Percentiles rank a stretch among this genome's conserved stretches.
These are phyloP conservation scores for Heteromurus nitidus DNA, from an alignment of 2,888 invertebrate genomes.

Conservation along the genomic window DNA sequence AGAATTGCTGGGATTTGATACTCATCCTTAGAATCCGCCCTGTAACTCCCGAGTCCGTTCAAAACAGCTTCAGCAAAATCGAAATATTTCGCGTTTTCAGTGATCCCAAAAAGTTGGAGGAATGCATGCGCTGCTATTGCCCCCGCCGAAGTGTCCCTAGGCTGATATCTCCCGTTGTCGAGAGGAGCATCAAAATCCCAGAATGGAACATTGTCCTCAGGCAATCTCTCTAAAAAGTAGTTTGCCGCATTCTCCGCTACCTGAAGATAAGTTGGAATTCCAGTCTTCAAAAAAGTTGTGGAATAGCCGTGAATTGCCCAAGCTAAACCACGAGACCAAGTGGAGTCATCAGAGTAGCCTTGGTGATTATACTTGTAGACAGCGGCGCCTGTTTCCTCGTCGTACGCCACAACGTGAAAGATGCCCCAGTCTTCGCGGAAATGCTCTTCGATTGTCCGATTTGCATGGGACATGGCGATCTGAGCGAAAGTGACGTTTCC, in stretches of 20 bases:
- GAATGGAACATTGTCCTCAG: constrained; percentile 64
- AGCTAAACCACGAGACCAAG: constrained; percentile 71
- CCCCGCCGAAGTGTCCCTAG: constrained; percentile 71
- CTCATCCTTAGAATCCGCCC: constrained; percentile 58
- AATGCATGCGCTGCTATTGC: constrained; percentile 65
- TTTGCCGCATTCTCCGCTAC: constrained; percentile 64
- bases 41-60: constrained; percentile 66
- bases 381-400: constrained; percentile 61
- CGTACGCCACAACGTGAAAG: constrained; percentile 69
- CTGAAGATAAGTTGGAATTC: constrained; percentile 42
- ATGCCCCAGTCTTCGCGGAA: constrained; percentile 64
- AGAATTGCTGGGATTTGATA: constrained; percentile 67
- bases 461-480: constrained; percentile 67
- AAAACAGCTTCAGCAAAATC: constrained; percentile 65
- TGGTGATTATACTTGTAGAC: constrained; percentile 69
- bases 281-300: constrained; percentile 60
- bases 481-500: constrained; percentile 58
- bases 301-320: constrained; percentile 70
- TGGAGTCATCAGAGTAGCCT: constrained; percentile 66
- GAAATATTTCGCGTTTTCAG: constrained; percentile 59
- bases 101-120: constrained; percentile 59
- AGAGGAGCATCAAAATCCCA: constrained; percentile 71
- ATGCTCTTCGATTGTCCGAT: constrained; percentile 68
- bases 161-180: constrained; percentile 62
- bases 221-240: constrained; percentile 63